phyloP scores from a whole-genome alignment of 53 echinoderm and acorn worm species.

The Holothuria leucospilota region DNA sequence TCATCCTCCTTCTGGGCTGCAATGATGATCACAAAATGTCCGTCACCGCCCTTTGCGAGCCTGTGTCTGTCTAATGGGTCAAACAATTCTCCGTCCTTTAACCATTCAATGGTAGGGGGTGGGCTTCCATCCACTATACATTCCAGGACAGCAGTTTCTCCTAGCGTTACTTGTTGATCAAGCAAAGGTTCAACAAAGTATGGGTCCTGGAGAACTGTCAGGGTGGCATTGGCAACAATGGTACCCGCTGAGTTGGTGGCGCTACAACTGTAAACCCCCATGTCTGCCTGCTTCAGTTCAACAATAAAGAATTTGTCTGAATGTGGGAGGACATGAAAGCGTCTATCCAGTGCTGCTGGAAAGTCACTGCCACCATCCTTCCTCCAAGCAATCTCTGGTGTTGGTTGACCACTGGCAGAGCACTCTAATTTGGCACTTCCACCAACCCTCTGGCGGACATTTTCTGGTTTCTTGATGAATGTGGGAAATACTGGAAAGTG shows the following conservation, averaged over 20 bases:
- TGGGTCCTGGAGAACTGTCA: constrained; percentile 78
- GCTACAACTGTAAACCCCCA: constrained; percentile 92
- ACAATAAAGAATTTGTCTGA: constrained; percentile 86
- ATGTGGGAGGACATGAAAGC: constrained; percentile 80
- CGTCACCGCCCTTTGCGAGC: constrained; percentile 43
- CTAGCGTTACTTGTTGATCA: constrained; percentile 64
- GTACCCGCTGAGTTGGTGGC: constrained; percentile 87
- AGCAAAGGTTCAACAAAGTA: constrained; percentile 65
- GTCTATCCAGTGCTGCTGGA: constrained; percentile 92
- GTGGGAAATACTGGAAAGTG: constrained; percentile 84
- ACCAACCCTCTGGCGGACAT: constrained; percentile 75
- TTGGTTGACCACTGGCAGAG: constrained; percentile 87
- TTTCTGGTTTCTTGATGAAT: constrained; percentile 77
- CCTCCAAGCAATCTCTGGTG: constrained; percentile 91
- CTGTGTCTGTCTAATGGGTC: constrained; percentile 57
- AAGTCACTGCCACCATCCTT: constrained; percentile 96
- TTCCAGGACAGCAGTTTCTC: constrained; percentile 83
- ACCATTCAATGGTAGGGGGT: constrained; percentile 78
- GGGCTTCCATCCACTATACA: constrained; percentile 85
- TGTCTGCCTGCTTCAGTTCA: constrained; percentile 75
- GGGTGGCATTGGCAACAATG: constrained; percentile 88
- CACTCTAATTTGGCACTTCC: constrained; percentile 79
- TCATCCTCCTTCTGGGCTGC: constrained; percentile 59
- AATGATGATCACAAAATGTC: constrained; percentile 79
- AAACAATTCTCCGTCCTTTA: constrained; percentile 69